Evolutionary conservation across 2,888 invertebrate genomes (phyloP), one percentile per base, ranked within the genome.

Genomic region (Drosophila leonis): DNA sequence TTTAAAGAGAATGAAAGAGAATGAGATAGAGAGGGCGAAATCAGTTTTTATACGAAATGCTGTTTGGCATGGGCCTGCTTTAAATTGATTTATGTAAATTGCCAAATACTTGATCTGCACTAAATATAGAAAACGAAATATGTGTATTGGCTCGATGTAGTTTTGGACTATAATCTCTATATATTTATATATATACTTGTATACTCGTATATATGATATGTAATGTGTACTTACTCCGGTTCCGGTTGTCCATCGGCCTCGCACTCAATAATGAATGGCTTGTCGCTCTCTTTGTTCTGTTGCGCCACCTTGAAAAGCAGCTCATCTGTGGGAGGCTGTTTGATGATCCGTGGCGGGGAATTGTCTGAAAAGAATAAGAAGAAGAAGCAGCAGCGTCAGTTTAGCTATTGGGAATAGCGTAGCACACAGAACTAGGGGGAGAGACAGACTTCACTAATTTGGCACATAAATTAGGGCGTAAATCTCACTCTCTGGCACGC

Each of bases 201-300:
- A 46, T 46, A 4, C n/a, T 8, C 3, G 9, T 46, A 8, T 49
- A 31, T 42, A 20, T 52, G 27, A 20, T 54, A 13, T 54, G 52
- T 20, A 37, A 31, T 48, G 33, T 52, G 65, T 59, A 94, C 96
- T 94, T 95, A 99, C 98, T 95, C 96, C 62, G 99, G 98, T 80
- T 96, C 96, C 13, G 99, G 99, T 93, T 98, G 97, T 83, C 98
- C 99, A 92, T 97, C 97, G 15, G 99, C 99, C 93, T 98, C 98
- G 93, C 99, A 99, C 93, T 98, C 98, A 82, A 99, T 97, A 90
- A 98, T 96, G 94, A 98, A 98, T 56, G 98, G 98, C 93, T 97
- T 98, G 93, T 98, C 97, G 91, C 96, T 97, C 93, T 98, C 98
- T 81, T 96, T 96, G 61, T 95, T 94, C 90, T 96, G 96, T 82